Percentiles rank a stretch among this genome's conserved stretches.
Conservation (phyloP, 2,113 vertebrate genomes). For the Patagioenas fasciata region DNA sequence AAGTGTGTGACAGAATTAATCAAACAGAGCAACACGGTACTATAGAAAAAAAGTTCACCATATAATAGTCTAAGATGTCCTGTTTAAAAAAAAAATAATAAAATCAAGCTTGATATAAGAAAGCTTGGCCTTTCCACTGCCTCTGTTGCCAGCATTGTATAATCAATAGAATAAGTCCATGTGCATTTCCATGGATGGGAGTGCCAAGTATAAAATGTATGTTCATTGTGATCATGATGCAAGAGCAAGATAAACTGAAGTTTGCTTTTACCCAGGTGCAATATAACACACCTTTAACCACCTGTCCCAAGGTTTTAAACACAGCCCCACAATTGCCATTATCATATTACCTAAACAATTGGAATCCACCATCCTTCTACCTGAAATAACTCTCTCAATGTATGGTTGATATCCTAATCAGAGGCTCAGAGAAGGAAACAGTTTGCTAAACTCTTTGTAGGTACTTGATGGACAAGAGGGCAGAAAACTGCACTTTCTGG, state of each 20-base stretch:
- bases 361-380: neutral
- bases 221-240: neutral
- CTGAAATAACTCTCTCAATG: neutral
- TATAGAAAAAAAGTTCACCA: neutral
- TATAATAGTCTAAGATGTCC: neutral
- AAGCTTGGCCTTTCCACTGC: neutral
- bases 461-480: neutral
- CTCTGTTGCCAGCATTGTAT: neutral
- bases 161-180: neutral
- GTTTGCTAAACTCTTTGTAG: neutral
- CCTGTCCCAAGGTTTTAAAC: neutral
- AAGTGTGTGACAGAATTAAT: too few relatives aligned
- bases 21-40: neutral
- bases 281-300: neutral
- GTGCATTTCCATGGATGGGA: neutral
- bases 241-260: neutral
- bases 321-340: neutral
- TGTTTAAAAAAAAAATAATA: neutral
- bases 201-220: neutral
- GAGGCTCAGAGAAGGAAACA: neutral
- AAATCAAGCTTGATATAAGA: neutral
- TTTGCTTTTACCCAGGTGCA: neutral
- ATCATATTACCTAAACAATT: neutral
- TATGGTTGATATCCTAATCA: neutral
- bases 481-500: neutral